Base-by-base conservation (phyloP, 2,113 vertebrate genomes). In the Tragelaphus imberbis region DNA sequence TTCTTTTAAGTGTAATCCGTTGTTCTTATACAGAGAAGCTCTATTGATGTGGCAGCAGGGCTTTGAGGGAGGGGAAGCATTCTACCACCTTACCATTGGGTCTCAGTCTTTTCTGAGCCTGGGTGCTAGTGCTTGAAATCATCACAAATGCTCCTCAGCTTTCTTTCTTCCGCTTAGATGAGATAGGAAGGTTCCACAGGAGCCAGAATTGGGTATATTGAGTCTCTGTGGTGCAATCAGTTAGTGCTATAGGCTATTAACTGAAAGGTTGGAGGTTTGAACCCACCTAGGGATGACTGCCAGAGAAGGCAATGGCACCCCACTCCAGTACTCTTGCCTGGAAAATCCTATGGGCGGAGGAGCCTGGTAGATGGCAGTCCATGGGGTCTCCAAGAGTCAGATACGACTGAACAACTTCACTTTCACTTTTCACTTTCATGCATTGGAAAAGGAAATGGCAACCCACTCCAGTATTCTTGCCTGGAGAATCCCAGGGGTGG, bases 111-210 rank as follows among this genome's bases (percentile, higher is more conserved):
- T 8, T 75, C 25, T 28, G 25, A 47, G 27, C 77, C 77, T 80
- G 44, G 6, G 77, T 49, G 27, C 14, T 44, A 79, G 77, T 0
- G 14, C 77, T 47, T 49, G 44, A 47, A 27, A 5, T 28, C 44
- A 5, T 80, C 27, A 17, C 75, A 49, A 28, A 30, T 9, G 27
- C 44, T 80, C 13, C 44, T 27, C 25, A 79, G 27, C 77, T 80
- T 30, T 49, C 44, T 49, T 49, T 44, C 49, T 49, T 27, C 2
- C 0, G 0, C 3, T 30, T 80, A 17, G 27, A 4, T 80, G 77
- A 80, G 44, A 80, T 28, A 49, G 44, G 77, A 49, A 49, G 44
- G 0, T 49, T 80, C 27, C 77, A 49, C 3, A 2, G 77, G 44
- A 80, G 77, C 14, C 44, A 47, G 44, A 80, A 5, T 10, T 17